Evolutionary conservation across 2,113 vertebrate species (phyloP), one percentile per base, ranked within the genome.

Genomic region (Laticauda laticaudata): DNA sequence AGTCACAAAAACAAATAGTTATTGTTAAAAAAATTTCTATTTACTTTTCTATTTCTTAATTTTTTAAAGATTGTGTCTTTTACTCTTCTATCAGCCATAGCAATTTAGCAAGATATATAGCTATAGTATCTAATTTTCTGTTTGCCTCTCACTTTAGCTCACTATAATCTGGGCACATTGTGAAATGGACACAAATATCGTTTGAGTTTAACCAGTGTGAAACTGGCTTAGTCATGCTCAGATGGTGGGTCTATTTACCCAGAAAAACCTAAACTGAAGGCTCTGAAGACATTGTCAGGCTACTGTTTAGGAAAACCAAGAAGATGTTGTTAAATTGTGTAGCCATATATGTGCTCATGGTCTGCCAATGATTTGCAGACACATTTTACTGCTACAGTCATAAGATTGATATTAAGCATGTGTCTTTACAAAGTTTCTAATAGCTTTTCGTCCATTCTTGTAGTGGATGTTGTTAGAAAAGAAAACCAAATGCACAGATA

Each of bases 221-320:
- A 96, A 95, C 91, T 85, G 69, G 92, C 95, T 97, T 95, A 97
- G 93, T 96, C 96, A 95, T 94, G 92, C 92, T 0, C 34, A 97
- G 93, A 94, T 93, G 91, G 93, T 90, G 93, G 57, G 94, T 96
- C 95, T 94, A 94, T 92, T 96, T 96, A 94, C 95, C 96, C 92
- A 92, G 92, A 94, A 95, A 94, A 93, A 94, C 20, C 91, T 94
- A 94, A 96, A 64, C 95, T 56, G 96, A 94, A 93, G 88, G 64
- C 92, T 91, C 81, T 1, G 23, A 88, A 95, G 75, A 90, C 89
- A 94, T 53, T 94, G 89, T 92, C 26, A 92, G 45, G 57, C 86
- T 92, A 94, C 56, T 11, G 43, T 87, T 92, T 81, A 39, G 15
- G 69, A 12, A 39, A 81, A 81, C 34, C 69, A 81, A 81, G n/a